Base-by-base conservation (phyloP, 2,113 vertebrate species). In the Tringa solitaria region DNA sequence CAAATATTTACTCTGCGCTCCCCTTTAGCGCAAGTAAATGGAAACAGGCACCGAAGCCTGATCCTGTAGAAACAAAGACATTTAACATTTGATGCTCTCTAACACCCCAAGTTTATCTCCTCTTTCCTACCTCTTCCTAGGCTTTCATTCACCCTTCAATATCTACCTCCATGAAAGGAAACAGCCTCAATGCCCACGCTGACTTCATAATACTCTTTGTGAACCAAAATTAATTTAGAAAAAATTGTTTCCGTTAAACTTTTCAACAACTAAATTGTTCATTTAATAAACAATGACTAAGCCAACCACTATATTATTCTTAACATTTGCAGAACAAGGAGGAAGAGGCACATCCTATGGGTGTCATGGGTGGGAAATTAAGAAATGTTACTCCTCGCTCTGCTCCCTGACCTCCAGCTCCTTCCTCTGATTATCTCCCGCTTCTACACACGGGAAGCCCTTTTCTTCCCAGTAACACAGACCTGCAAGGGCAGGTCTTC, bases 381-480 rank as follows among this genome's bases (percentile, higher is more conserved):
- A 41, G 37, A 59, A 72, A 37, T 26, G 33, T 33, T 51, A 43
- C 64, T 91, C 50, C 81, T 37, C 68, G 45, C 63, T 45, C 50
- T 56, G 39, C 53, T 70, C 14, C 45, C 80, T 59, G 84, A 73
- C 72, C 68, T 74, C 57, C 80, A 68, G 76, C 64, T 74, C 26
- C 56, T 81, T 93, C 60, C 88, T 65, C 68, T 45, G 37, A 89
- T 84, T 81, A 89, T 67, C 51, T 81, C 51, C 64, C 39, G 56
- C 45, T 77, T 46, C n/a, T 39, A 46, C 50, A 39, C 33, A 78
- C 3, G 67, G n/a, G 46, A 82, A 86, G 45, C 28, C 28, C 16
- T 74, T 82, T 43, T 59, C 43, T 20, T 56, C 51, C 76, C 23
- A 35, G 28, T 17, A 63, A 48, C 30, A 16, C 70, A 85, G 65